phyloP scores from a whole-genome alignment of 2,797 vertebrate species.

The Scolopax rusticola region DNA sequence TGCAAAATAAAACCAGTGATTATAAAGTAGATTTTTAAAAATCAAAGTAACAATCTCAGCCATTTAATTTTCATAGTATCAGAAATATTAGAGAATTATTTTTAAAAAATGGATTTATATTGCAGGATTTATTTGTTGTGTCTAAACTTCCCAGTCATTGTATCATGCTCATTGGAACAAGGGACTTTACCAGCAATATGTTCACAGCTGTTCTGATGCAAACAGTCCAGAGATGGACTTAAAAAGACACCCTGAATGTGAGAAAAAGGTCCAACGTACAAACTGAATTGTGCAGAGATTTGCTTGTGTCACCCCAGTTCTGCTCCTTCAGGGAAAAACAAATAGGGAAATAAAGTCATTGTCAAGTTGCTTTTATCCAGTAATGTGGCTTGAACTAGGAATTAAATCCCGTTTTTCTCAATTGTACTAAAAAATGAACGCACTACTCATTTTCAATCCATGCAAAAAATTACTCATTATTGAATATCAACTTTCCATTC shows the following conservation, averaged over 20 bases:
- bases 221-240: not conserved
- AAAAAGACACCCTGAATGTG: not conserved
- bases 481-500: constrained; percentile 36
- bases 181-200: not conserved
- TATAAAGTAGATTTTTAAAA: not conserved
- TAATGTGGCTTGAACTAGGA: not conserved
- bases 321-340: not conserved
- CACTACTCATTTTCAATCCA: constrained; percentile 6
- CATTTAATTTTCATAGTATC: not conserved
- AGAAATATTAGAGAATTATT: not conserved
- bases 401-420: not conserved
- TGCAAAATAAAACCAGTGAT: not conserved
- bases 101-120: not conserved
- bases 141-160: not conserved
- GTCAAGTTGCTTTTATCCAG: not conserved
- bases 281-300: not conserved
- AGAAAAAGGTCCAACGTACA: not conserved
- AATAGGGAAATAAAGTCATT: not conserved
- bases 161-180: not conserved
- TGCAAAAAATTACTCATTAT: constrained; percentile 36
- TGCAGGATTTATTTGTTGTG: not conserved
- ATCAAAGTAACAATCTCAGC: not conserved
- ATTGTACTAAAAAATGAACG: not conserved
- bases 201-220: not conserved
- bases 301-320: not conserved